These are phyloP conservation scores for Oreochromis niloticus DNA, from an alignment of 2,113 vertebrate genomes.

Conservation along the genomic window DNA sequence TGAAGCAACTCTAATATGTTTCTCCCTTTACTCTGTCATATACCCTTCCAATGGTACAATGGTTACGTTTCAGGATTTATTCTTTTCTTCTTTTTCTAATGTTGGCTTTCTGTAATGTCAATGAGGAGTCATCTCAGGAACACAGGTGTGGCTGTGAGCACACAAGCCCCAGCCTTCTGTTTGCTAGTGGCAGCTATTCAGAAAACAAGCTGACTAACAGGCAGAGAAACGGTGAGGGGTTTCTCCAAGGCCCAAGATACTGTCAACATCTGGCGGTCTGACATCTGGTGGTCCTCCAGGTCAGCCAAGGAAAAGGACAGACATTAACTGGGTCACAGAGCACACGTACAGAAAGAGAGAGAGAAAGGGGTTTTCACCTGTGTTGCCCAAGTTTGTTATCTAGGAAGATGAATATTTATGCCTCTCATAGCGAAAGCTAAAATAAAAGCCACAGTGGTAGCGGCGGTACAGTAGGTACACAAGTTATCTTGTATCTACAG, in stretches of 20 bases:
- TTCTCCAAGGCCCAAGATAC: background rate
- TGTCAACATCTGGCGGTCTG: conserved; percentile 23
- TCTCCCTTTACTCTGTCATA: background rate
- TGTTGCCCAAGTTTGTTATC: background rate
- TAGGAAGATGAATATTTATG: background rate
- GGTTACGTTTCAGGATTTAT: background rate
- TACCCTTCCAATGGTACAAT: background rate
- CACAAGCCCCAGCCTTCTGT: background rate
- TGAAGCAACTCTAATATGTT: background rate
- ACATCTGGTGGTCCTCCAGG: conserved; percentile 40
- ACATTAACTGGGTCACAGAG: background rate
- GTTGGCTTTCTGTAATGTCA: background rate
- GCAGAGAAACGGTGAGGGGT: background rate
- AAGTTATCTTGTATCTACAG: background rate
- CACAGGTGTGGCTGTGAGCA: background rate
- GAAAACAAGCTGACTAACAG: background rate
- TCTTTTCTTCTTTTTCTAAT: background rate
- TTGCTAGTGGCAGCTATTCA: background rate
- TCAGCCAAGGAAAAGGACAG: background rate
- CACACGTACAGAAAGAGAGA: background rate
- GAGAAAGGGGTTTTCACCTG: conserved; percentile 4
- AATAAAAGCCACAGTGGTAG: background rate
- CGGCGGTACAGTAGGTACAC: background rate
- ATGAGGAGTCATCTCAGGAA: background rate
- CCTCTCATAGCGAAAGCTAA: background rate